A percentile compares a stretch with the other conserved stretches of the same genome.
These are phyloP conservation scores for Lasioglossum vierecki DNA, from an alignment of 2,888 invertebrate genomes.

Conservation along the genomic window DNA sequence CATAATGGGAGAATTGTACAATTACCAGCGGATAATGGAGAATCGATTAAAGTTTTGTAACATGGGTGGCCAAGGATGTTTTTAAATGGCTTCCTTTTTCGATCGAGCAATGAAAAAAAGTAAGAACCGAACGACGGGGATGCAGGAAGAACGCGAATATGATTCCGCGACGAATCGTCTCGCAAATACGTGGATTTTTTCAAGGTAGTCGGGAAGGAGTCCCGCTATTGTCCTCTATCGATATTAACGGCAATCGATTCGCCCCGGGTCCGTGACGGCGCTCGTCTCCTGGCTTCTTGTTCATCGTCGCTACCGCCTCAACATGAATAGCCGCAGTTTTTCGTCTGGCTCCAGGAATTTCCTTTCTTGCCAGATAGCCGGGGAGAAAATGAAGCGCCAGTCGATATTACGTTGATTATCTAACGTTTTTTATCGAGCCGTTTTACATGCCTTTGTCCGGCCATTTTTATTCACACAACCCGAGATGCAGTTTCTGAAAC, in stretches of 20 bases:
- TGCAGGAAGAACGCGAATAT: constrained; percentile 38
- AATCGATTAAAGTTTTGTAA: neutral
- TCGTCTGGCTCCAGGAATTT: constrained; percentile 19
- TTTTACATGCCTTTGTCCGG: neutral
- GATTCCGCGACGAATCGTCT: constrained; percentile 74
- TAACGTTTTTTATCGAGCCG: neutral
- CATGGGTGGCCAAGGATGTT: neutral
- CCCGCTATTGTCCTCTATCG: constrained; percentile 73
- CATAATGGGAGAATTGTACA: neutral
- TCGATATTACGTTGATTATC: neutral
- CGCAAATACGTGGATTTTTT: constrained; percentile 75
- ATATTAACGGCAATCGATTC: constrained; percentile 79
- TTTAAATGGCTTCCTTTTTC: neutral
- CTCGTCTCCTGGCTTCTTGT: constrained; percentile 42
- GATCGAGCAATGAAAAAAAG: neutral
- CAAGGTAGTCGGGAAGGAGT: constrained; percentile 12
- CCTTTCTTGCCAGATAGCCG: constrained; percentile 34
- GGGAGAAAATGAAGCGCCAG: constrained; percentile 25
- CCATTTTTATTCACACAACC: neutral
- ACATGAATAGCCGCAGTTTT: constrained; percentile 47
- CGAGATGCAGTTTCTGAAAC: too few relatives aligned
- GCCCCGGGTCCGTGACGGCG: constrained; percentile 68
- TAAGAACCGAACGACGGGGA: neutral
- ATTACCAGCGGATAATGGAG: neutral
- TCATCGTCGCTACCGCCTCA: constrained; percentile 35